Conservation (phyloP, 53 echinoderm and acorn worm species). For the Astropecten irregularis region DNA sequence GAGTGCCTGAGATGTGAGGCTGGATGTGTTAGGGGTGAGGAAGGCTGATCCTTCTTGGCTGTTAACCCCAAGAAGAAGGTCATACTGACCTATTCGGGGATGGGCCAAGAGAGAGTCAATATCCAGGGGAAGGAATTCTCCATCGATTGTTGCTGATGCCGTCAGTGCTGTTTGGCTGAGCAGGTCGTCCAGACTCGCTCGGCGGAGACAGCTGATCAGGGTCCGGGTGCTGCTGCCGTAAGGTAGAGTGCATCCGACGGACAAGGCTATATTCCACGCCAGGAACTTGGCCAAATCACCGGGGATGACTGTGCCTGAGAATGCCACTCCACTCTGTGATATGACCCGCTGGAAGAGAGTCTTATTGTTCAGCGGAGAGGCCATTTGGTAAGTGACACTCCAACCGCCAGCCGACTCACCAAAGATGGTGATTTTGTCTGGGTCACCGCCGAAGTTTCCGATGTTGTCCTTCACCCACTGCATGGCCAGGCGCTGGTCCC, state of each 20-base stretch:
- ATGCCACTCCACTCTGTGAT: conserved; percentile 30
- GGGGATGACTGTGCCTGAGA: conserved; percentile 20
- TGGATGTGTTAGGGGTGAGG: not conserved
- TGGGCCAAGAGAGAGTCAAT: conserved; percentile 4
- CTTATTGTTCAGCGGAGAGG: conserved; percentile 27
- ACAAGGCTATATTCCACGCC: conserved; percentile 61
- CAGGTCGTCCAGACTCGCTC: not conserved
- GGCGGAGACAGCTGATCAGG: conserved; percentile 67
- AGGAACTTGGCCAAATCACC: conserved; percentile 17
- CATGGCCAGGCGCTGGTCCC: conserved; percentile 67
- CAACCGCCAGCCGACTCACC: conserved; percentile 55
- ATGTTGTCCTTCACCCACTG: conserved; percentile 73
- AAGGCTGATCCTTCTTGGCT: conserved; percentile 6
- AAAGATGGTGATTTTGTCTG: conserved; percentile 66
- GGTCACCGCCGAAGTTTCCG: conserved; percentile 68
- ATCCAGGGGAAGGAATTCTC: conserved; percentile 26
- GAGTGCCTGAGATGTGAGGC: not conserved
- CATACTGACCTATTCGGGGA: conserved; percentile 36
- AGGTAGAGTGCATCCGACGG: conserved; percentile 50
- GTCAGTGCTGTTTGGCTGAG: not conserved
- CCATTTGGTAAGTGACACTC: conserved; percentile 21
- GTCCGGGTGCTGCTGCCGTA: conserved; percentile 17
- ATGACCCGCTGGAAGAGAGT: conserved; percentile 49
- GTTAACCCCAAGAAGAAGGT: conserved; percentile 29
- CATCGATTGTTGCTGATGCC: conserved; percentile 12